These are phyloP conservation scores for Microcebus jonahi DNA, from an alignment of 2,113 vertebrate genomes.

Conservation along the genomic window DNA sequence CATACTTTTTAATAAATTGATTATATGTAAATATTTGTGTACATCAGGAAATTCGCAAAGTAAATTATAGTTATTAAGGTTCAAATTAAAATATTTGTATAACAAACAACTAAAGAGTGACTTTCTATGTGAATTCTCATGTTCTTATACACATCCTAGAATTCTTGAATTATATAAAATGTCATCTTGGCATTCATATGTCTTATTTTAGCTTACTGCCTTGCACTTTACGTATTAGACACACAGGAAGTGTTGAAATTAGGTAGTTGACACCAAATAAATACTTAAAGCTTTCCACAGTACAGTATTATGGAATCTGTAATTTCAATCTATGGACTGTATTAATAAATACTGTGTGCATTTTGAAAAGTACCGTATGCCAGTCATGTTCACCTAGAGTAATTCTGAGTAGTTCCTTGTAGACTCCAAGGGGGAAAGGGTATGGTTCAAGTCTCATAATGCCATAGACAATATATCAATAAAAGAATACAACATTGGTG, in stretches of 20 bases:
- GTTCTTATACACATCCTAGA: slow-evolving; percentile 2
- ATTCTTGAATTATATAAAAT: slow-evolving; percentile 25
- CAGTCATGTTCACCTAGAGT: background rate
- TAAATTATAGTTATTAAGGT: background rate
- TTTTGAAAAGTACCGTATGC: slow-evolving; percentile 32
- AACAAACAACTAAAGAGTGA: slow-evolving; percentile 4
- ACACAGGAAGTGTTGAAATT: slow-evolving; percentile 9
- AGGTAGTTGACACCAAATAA: slow-evolving; percentile 28
- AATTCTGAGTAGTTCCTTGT: slow-evolving; percentile 32
- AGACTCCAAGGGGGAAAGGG: background rate
- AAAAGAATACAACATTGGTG: background rate
- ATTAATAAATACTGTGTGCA: slow-evolving; percentile 8
- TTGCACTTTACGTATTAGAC: background rate
- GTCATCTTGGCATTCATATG: background rate
- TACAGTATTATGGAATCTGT: background rate
- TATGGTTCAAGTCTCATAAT: background rate
- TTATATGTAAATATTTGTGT: background rate
- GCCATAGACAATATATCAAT: background rate
- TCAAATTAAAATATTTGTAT: slow-evolving; percentile 30
- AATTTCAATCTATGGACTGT: slow-evolving; percentile 5
- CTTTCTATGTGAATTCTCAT: slow-evolving; percentile 24
- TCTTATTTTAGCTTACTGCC: slow-evolving; percentile 9
- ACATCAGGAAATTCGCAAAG: background rate
- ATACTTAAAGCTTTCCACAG: background rate
- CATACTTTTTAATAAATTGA: slow-evolving; percentile 4